Evolutionary conservation across 1,140 invertebrate species (phyloP).

Genomic region (Penaeus indicus): DNA sequence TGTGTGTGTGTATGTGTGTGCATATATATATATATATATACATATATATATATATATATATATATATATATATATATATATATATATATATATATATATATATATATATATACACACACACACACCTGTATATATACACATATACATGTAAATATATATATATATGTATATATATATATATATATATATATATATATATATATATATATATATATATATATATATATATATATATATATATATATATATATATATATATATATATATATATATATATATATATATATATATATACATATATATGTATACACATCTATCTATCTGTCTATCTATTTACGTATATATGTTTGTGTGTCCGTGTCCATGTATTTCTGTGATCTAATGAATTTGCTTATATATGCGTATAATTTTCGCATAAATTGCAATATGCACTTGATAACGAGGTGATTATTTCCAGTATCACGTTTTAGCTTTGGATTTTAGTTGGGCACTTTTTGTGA

Average conservation of each 20-base stretch:
- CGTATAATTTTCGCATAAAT: no score
- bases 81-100: conserved; percentile 14
- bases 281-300: conserved; percentile 14
- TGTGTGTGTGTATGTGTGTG: not conserved
- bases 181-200: conserved; percentile 6
- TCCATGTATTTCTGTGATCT: not conserved
- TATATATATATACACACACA: no score
- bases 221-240: conserved; percentile 14
- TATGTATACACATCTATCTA: not conserved
- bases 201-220: conserved; percentile 14
- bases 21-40: no score
- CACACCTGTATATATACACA: no score
- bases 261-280: not conserved
- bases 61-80: no score
- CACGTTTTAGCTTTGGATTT: no score
- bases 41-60: no score
- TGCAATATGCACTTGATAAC: no score
- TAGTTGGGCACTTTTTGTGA: no score
- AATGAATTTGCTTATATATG: no score
- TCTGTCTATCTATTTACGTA: not conserved
- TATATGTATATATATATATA: conserved; percentile 13
- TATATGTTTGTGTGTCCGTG: not conserved
- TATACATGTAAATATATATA: no score
- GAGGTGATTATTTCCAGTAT: no score
- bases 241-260: conserved; percentile 4